These are phyloP conservation scores for Takifugu ocellatus DNA, from an alignment of 2,797 vertebrate genomes.

Conservation along the genomic window DNA sequence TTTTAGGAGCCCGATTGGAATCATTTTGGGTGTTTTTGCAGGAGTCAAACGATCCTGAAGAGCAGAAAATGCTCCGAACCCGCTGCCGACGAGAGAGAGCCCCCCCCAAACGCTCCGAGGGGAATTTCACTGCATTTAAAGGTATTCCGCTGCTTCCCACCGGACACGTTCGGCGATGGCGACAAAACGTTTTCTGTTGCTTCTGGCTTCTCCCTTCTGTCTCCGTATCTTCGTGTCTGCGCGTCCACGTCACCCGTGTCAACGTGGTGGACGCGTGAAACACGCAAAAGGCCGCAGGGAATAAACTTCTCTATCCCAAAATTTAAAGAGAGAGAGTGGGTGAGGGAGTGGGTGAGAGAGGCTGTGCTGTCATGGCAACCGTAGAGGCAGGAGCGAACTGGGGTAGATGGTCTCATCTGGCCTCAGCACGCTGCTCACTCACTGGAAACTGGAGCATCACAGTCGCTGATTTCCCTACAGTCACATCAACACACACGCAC, in stretches of 20 bases:
- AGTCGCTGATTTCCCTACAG: slow-evolving; percentile 3
- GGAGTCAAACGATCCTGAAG: slow-evolving; percentile 63
- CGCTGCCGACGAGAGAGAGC: slow-evolving; percentile 56
- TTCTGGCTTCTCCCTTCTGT: background rate
- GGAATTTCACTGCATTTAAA: slow-evolving; percentile 66
- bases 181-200: background rate
- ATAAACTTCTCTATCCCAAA: too few species aligned
- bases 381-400: slow-evolving; percentile 44
- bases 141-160: slow-evolving; percentile 48
- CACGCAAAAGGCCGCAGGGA: too few species aligned
- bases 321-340: too few species aligned
- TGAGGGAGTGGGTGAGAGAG: slow-evolving; percentile 32
- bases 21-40: slow-evolving; percentile 40
- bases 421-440: slow-evolving; percentile 45
- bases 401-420: slow-evolving; percentile 63
- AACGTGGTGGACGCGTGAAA: too few species aligned
- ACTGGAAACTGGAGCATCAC: slow-evolving; percentile 22
- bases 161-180: too few species aligned
- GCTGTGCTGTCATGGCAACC: slow-evolving; percentile 73
- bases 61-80: slow-evolving; percentile 56
- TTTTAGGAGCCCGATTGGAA: background rate
- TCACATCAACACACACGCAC: background rate
- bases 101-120: slow-evolving; percentile 40
- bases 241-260: too few species aligned
- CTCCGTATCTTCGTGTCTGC: too few species aligned